Evolutionary conservation across 2,888 invertebrate genomes (phyloP), one percentile per base, ranked within the genome.

Genomic region (Digitonthophagus gazella): DNA sequence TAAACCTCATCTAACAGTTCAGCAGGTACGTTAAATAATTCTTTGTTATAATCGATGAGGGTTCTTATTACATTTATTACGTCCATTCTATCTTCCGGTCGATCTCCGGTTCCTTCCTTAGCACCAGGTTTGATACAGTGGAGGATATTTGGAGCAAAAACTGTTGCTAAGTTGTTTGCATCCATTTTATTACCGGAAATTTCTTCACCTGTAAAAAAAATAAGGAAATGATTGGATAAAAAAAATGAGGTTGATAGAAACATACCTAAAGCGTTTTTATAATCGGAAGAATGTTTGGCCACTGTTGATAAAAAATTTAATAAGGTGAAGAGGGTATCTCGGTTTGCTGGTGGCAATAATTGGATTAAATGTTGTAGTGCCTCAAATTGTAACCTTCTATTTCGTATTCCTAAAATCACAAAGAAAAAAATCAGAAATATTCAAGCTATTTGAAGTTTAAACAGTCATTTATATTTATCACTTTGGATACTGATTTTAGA

Each of bases 81-180:
- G 80, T 96, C 96, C 58, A 91, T 87, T 28, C 95, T 86, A 82
- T 95, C 95, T 76, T 92, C 90, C 20, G 92, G 89, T 75, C 91
- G 86, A 76, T 93, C 91, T 28, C 88, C 71, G 55, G 73, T 64
- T 15, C 70, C 69, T 28, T 83, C 82, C 72, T 82, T 82, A 2
- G 72, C 76, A 58, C 81, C 76, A 3, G 91, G 87, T 75, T 90
- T 90, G 74, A 91, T 88, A 77, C 89, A 90, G 78, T 96, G 95
- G 67, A 97, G 87, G 76, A 97, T 93, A 78, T 96, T 97, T 0
- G 97, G 97, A 1, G 97, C 97, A 82, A 97, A 95, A 55, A 97
- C 89, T 0, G 96, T 97, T 0, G 97, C 97, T 72, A 97, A 84
- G 82, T 97, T 97, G 66, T 90, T 91, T 58, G 93, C 90, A 82